Conservation (phyloP, 2,797 vertebrate genomes). For the Protosalanx chinensis region DNA sequence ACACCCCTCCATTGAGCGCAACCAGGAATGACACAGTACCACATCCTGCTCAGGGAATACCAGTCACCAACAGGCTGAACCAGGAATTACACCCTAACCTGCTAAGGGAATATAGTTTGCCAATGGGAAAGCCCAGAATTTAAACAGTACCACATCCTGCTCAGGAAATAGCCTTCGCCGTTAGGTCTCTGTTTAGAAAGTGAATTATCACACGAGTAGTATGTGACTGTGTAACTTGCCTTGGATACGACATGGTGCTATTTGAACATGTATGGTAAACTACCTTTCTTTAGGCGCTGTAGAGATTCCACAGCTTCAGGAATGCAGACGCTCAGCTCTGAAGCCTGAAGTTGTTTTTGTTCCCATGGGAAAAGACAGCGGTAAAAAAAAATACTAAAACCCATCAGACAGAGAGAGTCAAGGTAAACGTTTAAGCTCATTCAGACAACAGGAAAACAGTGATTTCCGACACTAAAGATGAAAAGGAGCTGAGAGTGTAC, state of each 20-base stretch:
- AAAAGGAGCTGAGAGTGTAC: slow-evolving; percentile 60
- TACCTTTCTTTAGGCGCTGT: slow-evolving; percentile 25
- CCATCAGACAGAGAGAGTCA: slow-evolving; percentile 55
- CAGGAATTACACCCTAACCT: slow-evolving; percentile 1
- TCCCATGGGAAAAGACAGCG: slow-evolving; percentile 68
- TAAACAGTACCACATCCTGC: neutral
- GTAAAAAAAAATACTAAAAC: slow-evolving; percentile 64
- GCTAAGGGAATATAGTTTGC: neutral
- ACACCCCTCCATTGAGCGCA: too few species aligned
- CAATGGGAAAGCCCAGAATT: neutral
- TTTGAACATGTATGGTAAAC: slow-evolving; percentile 46
- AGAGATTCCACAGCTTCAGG: slow-evolving; percentile 45
- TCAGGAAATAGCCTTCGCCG: slow-evolving; percentile 39
- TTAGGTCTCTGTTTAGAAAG: slow-evolving; percentile 38
- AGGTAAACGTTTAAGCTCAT: slow-evolving; percentile 65
- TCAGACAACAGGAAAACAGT: slow-evolving; percentile 73
- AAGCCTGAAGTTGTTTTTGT: slow-evolving; percentile 53
- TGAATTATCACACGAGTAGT: slow-evolving; percentile 60
- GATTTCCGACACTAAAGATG: slow-evolving; percentile 71
- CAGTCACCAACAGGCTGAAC: neutral
- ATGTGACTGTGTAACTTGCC: slow-evolving; percentile 19
- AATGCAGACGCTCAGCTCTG: slow-evolving; percentile 56
- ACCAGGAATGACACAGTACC: neutral
- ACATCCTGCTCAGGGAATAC: neutral
- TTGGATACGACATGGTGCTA: slow-evolving; percentile 42